Conservation (phyloP, 2,113 vertebrate genomes). For the Syrrhaptes paradoxus region DNA sequence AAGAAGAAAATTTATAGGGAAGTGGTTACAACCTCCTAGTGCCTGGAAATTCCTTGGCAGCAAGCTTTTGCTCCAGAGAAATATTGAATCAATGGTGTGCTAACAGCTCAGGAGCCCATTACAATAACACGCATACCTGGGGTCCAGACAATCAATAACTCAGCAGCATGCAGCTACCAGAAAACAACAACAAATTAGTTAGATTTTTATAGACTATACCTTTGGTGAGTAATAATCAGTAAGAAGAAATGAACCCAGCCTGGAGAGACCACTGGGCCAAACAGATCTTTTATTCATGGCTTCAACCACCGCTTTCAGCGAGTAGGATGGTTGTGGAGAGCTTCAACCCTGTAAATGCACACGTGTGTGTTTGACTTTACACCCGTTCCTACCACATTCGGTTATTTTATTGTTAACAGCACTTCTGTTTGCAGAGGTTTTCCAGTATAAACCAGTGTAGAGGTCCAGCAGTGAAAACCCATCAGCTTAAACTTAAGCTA, state of each 20-base stretch:
- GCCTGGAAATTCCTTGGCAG: conserved; percentile 49
- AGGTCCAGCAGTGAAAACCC: neutral
- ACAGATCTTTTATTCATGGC: conserved; percentile 48
- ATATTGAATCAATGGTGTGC: conserved; percentile 3
- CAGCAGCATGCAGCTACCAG: conserved; percentile 22
- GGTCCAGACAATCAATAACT: conserved; percentile 49
- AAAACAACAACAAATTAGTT: conserved; percentile 59
- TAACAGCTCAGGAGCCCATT: conserved; percentile 48
- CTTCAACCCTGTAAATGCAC: neutral
- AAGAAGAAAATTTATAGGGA: conserved; percentile 28
- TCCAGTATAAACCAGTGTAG: neutral
- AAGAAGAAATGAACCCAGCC: conserved; percentile 35
- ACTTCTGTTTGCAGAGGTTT: neutral
- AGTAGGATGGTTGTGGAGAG: neutral
- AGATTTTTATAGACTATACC: conserved; percentile 38
- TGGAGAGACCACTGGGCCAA: conserved; percentile 26
- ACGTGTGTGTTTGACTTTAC: neutral
- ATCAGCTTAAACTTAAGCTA: neutral
- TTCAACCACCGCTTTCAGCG: neutral
- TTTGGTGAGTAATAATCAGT: conserved; percentile 47
- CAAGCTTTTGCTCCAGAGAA: conserved; percentile 29
- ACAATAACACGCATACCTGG: conserved; percentile 37
- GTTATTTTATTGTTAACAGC: neutral
- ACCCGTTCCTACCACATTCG: neutral
- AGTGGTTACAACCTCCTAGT: neutral